Base-by-base conservation (phyloP, 2,888 invertebrate species). In the Plagiodera versicolora region DNA sequence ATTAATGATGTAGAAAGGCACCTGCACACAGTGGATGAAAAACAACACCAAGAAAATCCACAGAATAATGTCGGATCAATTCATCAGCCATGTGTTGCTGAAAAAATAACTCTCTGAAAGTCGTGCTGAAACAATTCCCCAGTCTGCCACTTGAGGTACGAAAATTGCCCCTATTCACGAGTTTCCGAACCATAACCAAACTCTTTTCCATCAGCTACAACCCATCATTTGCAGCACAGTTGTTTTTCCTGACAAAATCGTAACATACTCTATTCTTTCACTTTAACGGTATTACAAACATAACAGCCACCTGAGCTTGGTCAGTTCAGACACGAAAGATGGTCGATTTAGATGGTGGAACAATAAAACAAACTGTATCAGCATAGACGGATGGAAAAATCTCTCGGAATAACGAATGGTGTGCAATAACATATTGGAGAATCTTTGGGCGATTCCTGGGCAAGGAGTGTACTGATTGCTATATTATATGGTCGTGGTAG, bases 401-500 rank as follows among this genome's bases (percentile, higher is more conserved):
- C 44, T 19, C 19, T 16, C 39, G 20, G 30, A 52, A 39, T 44
- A 44, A 24, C 44, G 30, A 39, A n/a, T 11, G 39, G 39, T 39
- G 20, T 28, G 56, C 56, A 48, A 48, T 56, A 56, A 48, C 52
- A 30, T 28, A 52, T 16, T 35, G 48, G 47, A 52, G 52, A 56
- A 56, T 60, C 60, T 60, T 50, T 50, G 60, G 51, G 52, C 60
- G 46, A 60, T 56, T 50, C 32, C 52, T 45, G 10, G 51, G 17
- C 32, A 60, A 60, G 60, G 60, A 60, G 60, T 60, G 60, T 55
- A 55, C 60, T 47, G 48, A 56, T 60, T 60, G 44, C 56, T 56
- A 56, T 60, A 56, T 56, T 32, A 32, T 32, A 11, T 32, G 10
- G 32, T 17, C 49, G 24, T 30, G 45, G 45, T 53, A 54, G 57